These are phyloP conservation scores for Carpatolechia fugitivella DNA, from an alignment of 2,888 invertebrate genomes.

Conservation along the genomic window DNA sequence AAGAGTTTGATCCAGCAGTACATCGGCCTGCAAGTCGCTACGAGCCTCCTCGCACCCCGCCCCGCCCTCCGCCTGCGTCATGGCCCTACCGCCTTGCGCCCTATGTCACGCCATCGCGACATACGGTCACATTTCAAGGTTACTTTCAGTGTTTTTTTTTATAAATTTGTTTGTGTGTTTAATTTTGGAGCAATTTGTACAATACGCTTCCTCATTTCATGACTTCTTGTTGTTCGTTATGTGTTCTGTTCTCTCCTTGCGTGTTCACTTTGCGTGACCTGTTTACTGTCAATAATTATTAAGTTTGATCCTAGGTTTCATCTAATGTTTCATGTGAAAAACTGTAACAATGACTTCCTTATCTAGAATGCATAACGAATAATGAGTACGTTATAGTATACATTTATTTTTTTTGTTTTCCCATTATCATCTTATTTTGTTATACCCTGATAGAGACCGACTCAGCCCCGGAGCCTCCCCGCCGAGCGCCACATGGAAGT, in stretches of 20 bases:
- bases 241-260: constrained; percentile 33
- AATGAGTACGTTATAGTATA: constrained; percentile 48
- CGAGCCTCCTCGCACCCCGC: constrained; percentile 82
- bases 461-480: constrained; percentile 82
- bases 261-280: constrained; percentile 47
- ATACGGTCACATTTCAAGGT: constrained; percentile 88
- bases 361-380: constrained; percentile 30
- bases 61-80: constrained; percentile 70
- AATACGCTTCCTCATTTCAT: constrained; percentile 35
- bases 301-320: no score
- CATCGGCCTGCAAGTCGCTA: constrained; percentile 88
- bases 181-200: constrained; percentile 64
- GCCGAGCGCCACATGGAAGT: constrained; percentile 77
- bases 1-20: constrained; percentile 85
- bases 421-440: constrained; percentile 54
- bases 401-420: constrained; percentile 37
- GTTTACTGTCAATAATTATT: constrained; percentile 12
- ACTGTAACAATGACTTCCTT: neutral
- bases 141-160: constrained; percentile 49
- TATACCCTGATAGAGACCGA: constrained; percentile 79
- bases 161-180: constrained; percentile 41
- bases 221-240: constrained; percentile 57
- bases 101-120: constrained; percentile 78
- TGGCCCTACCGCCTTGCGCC: constrained; percentile 66
- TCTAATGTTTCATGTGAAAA: constrained; percentile 1